Evolutionary conservation across 2,888 invertebrate genomes (phyloP).

Genomic region (Lithophane semibrunnea): DNA sequence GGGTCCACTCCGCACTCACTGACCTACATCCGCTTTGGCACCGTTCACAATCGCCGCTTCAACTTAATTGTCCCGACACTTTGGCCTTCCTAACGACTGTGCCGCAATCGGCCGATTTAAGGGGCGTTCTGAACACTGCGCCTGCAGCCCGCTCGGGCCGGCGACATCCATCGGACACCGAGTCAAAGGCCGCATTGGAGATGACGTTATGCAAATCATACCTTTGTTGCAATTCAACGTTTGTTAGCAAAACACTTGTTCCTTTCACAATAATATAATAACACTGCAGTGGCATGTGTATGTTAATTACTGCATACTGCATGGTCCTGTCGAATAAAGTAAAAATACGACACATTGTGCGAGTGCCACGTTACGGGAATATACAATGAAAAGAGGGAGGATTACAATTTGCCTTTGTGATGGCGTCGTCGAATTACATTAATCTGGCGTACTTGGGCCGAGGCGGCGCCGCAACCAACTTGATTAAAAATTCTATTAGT

Average conservation of each 20-base stretch:
- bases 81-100: slow-evolving; percentile 89
- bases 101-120: slow-evolving; percentile 89
- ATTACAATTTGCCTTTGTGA: slow-evolving; percentile 91
- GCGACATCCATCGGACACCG: slow-evolving; percentile 75
- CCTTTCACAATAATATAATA: slow-evolving; percentile 74
- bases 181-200: slow-evolving; percentile 82
- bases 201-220: slow-evolving; percentile 82
- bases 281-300: slow-evolving; percentile 63
- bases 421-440: slow-evolving; percentile 90
- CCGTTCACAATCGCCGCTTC: slow-evolving; percentile 90
- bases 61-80: slow-evolving; percentile 91
- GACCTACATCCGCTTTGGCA: slow-evolving; percentile 91
- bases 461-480: slow-evolving; percentile 84
- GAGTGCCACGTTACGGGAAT: slow-evolving; percentile 83
- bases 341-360: slow-evolving; percentile 83
- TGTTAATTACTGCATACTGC: slow-evolving; percentile 69
- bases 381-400: slow-evolving; percentile 86
- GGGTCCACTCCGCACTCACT: slow-evolving; percentile 86
- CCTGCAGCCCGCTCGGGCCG: slow-evolving; percentile 77
- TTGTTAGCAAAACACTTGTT: slow-evolving; percentile 80
- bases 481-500: slow-evolving; percentile 91
- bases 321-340: slow-evolving; percentile 74
- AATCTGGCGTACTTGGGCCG: slow-evolving; percentile 86
- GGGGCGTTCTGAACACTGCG: slow-evolving; percentile 80
- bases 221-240: slow-evolving; percentile 80